Base-by-base conservation (phyloP, 2,888 invertebrate species). In the Melanotus villosus region DNA sequence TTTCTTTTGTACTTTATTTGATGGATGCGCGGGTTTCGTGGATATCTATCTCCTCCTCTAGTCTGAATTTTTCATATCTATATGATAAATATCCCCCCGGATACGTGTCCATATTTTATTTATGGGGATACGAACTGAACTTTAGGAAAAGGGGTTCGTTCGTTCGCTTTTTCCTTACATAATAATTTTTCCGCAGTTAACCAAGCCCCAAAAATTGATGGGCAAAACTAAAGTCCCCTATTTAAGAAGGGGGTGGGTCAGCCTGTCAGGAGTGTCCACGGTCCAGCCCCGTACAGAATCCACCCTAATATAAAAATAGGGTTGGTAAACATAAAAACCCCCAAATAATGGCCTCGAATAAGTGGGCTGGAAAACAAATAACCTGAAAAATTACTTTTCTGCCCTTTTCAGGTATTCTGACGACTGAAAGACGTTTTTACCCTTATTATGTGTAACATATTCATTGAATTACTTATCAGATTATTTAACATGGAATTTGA, bases 1-100 rank as follows among this genome's bases (percentile, higher is more conserved):
- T 52, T 63, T 64, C 57, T 66, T 66, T 72, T 65, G 70, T 71
- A 21, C 63, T 70, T 64, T 64, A 67, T 71, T 56, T 70, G 72
- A 72, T 72, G 67, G 70, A 72, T 72, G 72, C 68, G 64, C 47
- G 59, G 62, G 63, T 32, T 63, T 64, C 64, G 30, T 43, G 62
- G 45, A 67, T 47, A 64, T 64, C 58, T 38, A 41, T 64, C 62
- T 59, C 64, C 34, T n/a, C 47, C 21, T 41, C 67, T 47, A 38
- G 41, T 38, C 52, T 59, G 64, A 68, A 68, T 64, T 60, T 68
- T 68, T 68, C 68, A 68, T 64, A 68, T 68, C 68, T 63, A 64
- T 68, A 68, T 68, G 68, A 68, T 68, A 68, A 68, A 68, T 68
- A 68, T 58, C 52, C 56, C 56, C 47, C 36, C n/a, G n/a, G 43